Base-by-base conservation (phyloP, 2,888 invertebrate genomes). In the Glyphotaelius pellucidus region DNA sequence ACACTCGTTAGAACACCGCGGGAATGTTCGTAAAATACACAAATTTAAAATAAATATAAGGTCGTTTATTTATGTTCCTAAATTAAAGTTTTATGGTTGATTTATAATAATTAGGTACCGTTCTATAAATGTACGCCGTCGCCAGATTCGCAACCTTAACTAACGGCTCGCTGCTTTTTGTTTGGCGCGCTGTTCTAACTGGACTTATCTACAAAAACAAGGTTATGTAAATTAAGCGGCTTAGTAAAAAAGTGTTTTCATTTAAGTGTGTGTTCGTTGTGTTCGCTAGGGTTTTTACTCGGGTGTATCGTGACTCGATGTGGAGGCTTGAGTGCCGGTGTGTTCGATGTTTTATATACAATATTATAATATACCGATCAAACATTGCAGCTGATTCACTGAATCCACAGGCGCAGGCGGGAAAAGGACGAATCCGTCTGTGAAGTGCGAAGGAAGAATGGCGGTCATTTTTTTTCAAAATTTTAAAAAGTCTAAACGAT, bases 341-440 rank as follows among this genome's bases (percentile, higher is more conserved):
- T 86, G 42, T 79, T 47, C 47, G 80, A 86, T 80, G 47, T 35
- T 81, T n/a, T 67, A 81, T n/a, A 25, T 67, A 67, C 25, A 52
- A 19, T 67, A 67, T 67, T 25, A 67, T 67, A 67, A 25, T 67
- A 67, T 92, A 90, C 87, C 90, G 92, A 90, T 89, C 92, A 92
- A 92, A 92, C 92, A 92, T 84, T 91, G 89, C 91, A 89, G 92
- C 92, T 89, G 92, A 90, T 92, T 90, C 90, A 88, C 92, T 12
- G 31, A 67, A n/a, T 47, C 67, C 32, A 81, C n/a, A 47, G 42
- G 86, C 79, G 30, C n/a, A n/a, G 42, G 86, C 79, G 38, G 83
- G 67, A 87, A 89, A 19, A 47, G 67, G 81, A 88, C 81, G 32
- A 25, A 80, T 47, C n/a, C 31, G 47, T 83, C n/a, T 89, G 89